Percentiles rank a stretch among this genome's conserved stretches.
These are phyloP conservation scores for Neodon shergylaensis DNA, from an alignment of 2,113 vertebrate species.

Conservation along the genomic window DNA sequence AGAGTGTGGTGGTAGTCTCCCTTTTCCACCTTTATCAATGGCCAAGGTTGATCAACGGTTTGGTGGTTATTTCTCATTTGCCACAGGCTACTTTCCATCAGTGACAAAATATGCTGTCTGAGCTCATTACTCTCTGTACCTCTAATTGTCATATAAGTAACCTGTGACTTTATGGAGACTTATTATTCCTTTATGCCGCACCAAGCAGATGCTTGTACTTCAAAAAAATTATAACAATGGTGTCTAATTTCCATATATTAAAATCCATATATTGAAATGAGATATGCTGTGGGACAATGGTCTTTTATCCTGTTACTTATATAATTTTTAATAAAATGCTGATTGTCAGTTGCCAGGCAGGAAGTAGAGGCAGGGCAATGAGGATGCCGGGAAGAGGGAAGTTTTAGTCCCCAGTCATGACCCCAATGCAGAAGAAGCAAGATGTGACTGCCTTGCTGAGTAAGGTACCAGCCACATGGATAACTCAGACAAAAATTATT, in stretches of 20 bases:
- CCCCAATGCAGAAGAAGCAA: too few species aligned
- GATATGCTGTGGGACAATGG: too few species aligned
- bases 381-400: too few species aligned
- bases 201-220: background rate
- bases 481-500: too few species aligned
- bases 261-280: background rate
- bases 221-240: background rate
- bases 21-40: background rate
- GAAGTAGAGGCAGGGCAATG: too few species aligned
- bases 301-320: too few species aligned
- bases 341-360: too few species aligned
- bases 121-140: background rate
- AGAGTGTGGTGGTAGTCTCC: background rate
- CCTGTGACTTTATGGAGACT: background rate
- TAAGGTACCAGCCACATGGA: too few species aligned
- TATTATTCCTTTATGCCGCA: background rate
- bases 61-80: background rate
- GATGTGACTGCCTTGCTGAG: too few species aligned
- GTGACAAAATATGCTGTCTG: background rate
- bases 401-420: too few species aligned
- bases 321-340: too few species aligned
- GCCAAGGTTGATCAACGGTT: background rate
- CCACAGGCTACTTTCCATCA: background rate
- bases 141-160: background rate
- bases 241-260: background rate